Conservation (phyloP, 2,888 invertebrate species). For the Campoletis raptor region DNA sequence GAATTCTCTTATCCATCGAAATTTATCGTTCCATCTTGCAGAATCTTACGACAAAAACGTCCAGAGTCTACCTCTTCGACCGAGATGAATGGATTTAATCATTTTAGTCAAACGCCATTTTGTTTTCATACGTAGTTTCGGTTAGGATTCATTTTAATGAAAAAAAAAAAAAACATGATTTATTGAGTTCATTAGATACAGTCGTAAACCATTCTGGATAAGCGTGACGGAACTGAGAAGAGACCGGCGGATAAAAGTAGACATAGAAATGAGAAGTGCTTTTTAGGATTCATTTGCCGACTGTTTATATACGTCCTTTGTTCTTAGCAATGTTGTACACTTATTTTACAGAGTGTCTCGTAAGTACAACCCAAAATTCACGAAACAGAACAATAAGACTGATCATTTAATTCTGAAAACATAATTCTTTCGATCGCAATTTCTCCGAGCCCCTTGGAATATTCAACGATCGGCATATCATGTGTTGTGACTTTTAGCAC, state of each 20-base stretch:
- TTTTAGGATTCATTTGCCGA: conserved; percentile 38
- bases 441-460: neutral
- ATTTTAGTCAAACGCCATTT: conserved; percentile 27
- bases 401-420: neutral
- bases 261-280: conserved; percentile 21
- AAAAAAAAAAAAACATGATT: conserved; percentile 3
- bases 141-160: conserved; percentile 3
- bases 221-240: conserved; percentile 32
- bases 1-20: conserved; percentile 44
- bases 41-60: neutral
- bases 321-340: neutral
- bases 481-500: neutral
- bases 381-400: neutral
- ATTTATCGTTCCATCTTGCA: conserved; percentile 33
- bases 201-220: conserved; percentile 6
- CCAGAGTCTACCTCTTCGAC: conserved; percentile 15
- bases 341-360: neutral
- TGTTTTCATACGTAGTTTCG: conserved; percentile 3
- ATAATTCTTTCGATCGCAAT: neutral
- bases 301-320: conserved; percentile 6
- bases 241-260: conserved; percentile 18
- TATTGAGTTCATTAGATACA: conserved; percentile 7
- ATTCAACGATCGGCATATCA: neutral
- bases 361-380: neutral
- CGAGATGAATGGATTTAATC: conserved; percentile 18